A percentile compares a stretch with the other conserved stretches of the same genome.
Conservation (phyloP, 92 coral and sea anemone species). For the Phenganax stokvisi region DNA sequence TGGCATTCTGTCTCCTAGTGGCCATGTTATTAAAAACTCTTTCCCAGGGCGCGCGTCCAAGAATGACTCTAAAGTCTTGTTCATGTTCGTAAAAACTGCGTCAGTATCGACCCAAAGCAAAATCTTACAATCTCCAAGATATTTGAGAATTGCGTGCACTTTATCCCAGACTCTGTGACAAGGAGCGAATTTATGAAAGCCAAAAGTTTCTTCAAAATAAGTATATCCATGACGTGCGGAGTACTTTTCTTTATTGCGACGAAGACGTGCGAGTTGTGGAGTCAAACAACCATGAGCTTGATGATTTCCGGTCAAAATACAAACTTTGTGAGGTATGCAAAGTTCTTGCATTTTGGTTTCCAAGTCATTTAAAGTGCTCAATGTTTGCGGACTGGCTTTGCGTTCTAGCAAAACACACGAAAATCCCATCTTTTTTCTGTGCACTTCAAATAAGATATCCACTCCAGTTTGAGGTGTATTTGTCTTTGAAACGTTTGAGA, state of each 20-base stretch:
- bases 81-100: not conserved
- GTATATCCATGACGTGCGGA: not conserved
- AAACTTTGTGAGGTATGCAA: not conserved
- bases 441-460: not conserved
- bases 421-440: not conserved
- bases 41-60: not conserved
- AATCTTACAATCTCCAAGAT: not conserved
- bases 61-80: constrained; percentile 2
- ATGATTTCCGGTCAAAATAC: constrained; percentile 11
- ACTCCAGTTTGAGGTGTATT: not conserved
- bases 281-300: constrained; percentile 1
- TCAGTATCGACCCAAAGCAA: constrained; percentile 16
- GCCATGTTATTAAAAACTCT: not conserved
- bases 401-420: not conserved
- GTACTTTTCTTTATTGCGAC: not conserved
- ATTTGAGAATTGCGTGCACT: constrained; percentile 3
- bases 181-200: constrained; percentile 3
- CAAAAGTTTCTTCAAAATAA: constrained; percentile 10
- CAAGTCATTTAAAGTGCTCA: not conserved
- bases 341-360: not conserved
- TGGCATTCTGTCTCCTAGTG: not conserved
- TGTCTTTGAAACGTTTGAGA: not conserved
- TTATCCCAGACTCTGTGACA: constrained; percentile 22
- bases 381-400: not conserved
- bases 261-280: constrained; percentile 15